phyloP scores from a whole-genome alignment of 2,113 vertebrate species.

The Pipra filicauda region DNA sequence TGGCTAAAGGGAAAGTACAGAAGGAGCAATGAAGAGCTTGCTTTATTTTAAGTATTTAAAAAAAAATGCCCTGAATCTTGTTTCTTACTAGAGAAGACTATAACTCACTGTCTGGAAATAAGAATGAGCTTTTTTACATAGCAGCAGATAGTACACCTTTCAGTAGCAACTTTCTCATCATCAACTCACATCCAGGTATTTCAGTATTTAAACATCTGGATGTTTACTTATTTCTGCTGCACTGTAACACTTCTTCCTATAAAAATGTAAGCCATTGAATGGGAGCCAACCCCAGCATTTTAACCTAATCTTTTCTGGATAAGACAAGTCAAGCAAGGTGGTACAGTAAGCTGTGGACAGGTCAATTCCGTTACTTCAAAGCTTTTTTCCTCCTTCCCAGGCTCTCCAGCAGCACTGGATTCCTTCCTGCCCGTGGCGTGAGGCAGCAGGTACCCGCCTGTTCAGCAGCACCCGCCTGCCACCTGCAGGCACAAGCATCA shows the following conservation, averaged over 20 bases:
- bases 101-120: background rate
- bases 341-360: background rate
- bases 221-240: background rate
- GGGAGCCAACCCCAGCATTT: background rate
- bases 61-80: background rate
- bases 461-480: background rate
- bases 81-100: background rate
- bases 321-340: background rate
- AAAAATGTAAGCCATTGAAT: background rate
- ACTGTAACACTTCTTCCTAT: background rate
- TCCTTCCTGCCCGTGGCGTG: background rate
- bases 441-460: background rate
- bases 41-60: background rate
- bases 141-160: background rate
- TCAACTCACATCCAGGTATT: background rate
- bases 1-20: background rate
- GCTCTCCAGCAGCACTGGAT: background rate
- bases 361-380: background rate
- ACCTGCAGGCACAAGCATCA: background rate
- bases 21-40: background rate
- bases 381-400: background rate
- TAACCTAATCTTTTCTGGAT: background rate
- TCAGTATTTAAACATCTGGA: background rate
- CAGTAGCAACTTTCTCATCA: background rate
- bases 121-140: background rate